Percentiles rank a stretch among this genome's conserved stretches.
These are phyloP conservation scores for Tiaroga cobitis DNA, from an alignment of 2,797 vertebrate genomes.

Conservation along the genomic window DNA sequence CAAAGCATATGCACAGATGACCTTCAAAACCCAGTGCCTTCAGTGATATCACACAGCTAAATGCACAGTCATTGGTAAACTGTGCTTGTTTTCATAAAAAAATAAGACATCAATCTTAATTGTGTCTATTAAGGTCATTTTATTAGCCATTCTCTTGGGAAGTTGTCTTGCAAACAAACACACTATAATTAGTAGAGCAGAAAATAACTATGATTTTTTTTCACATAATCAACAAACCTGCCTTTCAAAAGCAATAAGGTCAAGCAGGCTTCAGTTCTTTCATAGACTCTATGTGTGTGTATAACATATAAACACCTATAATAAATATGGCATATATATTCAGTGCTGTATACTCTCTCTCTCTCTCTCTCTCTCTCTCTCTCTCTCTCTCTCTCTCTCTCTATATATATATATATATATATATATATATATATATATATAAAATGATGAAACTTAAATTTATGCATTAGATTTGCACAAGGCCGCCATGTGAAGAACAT, in stretches of 20 bases:
- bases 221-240: slow-evolving; percentile 2
- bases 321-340: not conserved
- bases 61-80: not conserved
- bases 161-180: slow-evolving; percentile 3
- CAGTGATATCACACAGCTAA: not conserved
- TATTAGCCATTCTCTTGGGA: not conserved
- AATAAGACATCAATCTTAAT: slow-evolving; percentile 12
- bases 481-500: not conserved
- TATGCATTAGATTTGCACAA: not conserved
- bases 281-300: not conserved
- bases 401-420: too few relatives aligned
- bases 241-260: not conserved
- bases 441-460: not conserved
- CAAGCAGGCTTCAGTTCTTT: not conserved
- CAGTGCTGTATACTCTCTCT: not conserved
- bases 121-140: slow-evolving; percentile 9
- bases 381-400: too few relatives aligned
- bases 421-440: not conserved
- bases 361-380: too few relatives aligned
- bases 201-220: not conserved
- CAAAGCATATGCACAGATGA: not conserved
- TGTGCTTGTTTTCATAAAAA: not conserved
- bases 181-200: not conserved
- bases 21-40: slow-evolving; percentile 12
- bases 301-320: not conserved